Conservation (phyloP, 2,797 vertebrate species). For the Thripadectes ignobilis region DNA sequence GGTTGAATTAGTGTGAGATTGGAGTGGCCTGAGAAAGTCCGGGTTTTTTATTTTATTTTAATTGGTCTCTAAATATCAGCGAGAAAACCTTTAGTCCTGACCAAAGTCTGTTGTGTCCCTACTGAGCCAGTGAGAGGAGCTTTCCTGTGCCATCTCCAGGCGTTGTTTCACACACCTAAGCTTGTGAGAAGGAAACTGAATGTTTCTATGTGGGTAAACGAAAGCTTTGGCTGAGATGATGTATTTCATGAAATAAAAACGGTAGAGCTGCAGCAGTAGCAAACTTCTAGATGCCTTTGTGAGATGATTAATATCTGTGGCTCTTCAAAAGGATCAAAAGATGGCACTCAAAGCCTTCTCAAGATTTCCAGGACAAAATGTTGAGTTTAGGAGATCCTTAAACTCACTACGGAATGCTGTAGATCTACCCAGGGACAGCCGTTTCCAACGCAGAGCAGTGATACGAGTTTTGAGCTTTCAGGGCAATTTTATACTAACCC, state of each 20-base stretch:
- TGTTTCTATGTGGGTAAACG: not conserved
- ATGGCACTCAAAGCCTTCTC: conserved; percentile 65
- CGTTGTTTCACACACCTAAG: not conserved
- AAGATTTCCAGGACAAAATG: not conserved
- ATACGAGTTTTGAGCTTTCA: not conserved
- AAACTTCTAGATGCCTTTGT: not conserved
- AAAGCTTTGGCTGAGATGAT: not conserved
- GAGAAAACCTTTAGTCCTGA: not conserved
- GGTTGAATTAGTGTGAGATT: not conserved
- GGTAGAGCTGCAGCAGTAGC: not conserved
- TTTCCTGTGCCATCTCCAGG: not conserved
- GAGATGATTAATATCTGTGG: not conserved
- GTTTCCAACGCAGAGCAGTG: not conserved
- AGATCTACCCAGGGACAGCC: not conserved
- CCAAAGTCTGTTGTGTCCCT: not conserved
- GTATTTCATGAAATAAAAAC: not conserved
- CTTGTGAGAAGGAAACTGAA: not conserved
- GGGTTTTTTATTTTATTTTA: not conserved
- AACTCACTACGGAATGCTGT: not conserved
- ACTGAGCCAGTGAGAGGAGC: not conserved
- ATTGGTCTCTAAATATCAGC: not conserved
- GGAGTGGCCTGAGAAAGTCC: not conserved
- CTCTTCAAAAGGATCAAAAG: conserved; percentile 49
- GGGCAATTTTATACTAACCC: not conserved
- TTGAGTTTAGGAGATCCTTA: not conserved